phyloP scores from a whole-genome alignment of 2,113 vertebrate genomes.

The Microtus oregoni region DNA sequence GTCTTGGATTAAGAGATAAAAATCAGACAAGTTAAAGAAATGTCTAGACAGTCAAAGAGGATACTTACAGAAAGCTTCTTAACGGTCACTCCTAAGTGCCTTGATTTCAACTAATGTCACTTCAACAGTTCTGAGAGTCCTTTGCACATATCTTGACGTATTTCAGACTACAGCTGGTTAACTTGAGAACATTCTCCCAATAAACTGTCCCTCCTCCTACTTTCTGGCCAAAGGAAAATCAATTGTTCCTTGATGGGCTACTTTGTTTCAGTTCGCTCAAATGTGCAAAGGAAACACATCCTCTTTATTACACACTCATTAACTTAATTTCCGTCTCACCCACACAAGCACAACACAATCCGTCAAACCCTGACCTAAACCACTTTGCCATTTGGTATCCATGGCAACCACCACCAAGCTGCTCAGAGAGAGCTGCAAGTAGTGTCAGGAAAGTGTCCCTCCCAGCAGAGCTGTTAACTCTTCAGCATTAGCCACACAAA shows the following conservation, averaged over 20 bases:
- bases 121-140: slow-evolving; percentile 64
- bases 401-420: slow-evolving; percentile 81
- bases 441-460: slow-evolving; percentile 80
- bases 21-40: slow-evolving; percentile 32
- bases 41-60: slow-evolving; percentile 14
- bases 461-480: slow-evolving; percentile 51
- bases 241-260: slow-evolving; percentile 68
- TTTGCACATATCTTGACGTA: slow-evolving; percentile 71
- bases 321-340: slow-evolving; percentile 86
- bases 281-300: slow-evolving; percentile 68
- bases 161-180: slow-evolving; percentile 67
- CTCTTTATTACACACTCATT: slow-evolving; percentile 74
- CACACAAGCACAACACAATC: slow-evolving; percentile 82
- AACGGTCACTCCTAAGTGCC: neutral
- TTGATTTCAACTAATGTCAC: slow-evolving; percentile 38
- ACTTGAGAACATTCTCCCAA: slow-evolving; percentile 67
- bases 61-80: slow-evolving; percentile 42
- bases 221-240: slow-evolving; percentile 75
- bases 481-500: slow-evolving; percentile 12
- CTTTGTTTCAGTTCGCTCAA: slow-evolving; percentile 75
- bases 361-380: slow-evolving; percentile 82
- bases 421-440: slow-evolving; percentile 78
- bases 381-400: slow-evolving; percentile 85
- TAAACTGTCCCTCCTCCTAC: slow-evolving; percentile 61
- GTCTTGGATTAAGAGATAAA: slow-evolving; percentile 47